phyloP scores from a whole-genome alignment of 2,888 invertebrate species.

The Dryococelus australis region DNA sequence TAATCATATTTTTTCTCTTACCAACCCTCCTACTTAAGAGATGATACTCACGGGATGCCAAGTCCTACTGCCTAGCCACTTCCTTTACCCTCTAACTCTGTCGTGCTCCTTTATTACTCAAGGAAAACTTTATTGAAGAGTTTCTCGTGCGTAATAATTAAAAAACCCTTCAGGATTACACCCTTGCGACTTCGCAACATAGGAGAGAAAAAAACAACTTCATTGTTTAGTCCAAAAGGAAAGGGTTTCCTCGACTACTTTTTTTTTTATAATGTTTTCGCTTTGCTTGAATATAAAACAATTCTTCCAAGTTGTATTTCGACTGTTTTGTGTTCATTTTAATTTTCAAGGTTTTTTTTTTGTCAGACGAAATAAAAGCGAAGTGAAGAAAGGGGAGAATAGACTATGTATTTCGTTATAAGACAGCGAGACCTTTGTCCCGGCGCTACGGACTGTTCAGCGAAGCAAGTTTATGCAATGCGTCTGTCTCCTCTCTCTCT shows the following conservation, averaged over 20 bases:
- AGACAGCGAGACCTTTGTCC: slow-evolving; percentile 19
- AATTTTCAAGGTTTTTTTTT: slow-evolving; percentile 13
- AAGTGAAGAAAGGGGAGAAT: slow-evolving; percentile 21
- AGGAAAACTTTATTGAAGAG: slow-evolving; percentile 25
- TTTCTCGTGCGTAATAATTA: slow-evolving; percentile 23
- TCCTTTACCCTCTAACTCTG: not conserved
- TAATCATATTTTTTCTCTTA: not conserved
- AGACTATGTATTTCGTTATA: slow-evolving; percentile 22
- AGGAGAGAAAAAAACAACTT: slow-evolving; percentile 23
- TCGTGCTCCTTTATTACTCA: slow-evolving; percentile 1
- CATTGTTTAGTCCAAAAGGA: slow-evolving; percentile 22
- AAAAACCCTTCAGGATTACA: slow-evolving; percentile 25
- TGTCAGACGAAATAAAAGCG: slow-evolving; percentile 7
- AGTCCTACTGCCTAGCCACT: not conserved
- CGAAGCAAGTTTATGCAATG: slow-evolving; percentile 1
- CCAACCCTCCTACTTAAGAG: not conserved
- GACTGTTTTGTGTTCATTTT: slow-evolving; percentile 27
- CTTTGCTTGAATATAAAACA: slow-evolving; percentile 29
- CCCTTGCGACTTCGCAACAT: not conserved
- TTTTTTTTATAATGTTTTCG: slow-evolving; percentile 21
- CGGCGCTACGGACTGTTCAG: slow-evolving; percentile 11
- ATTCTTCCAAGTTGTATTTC: slow-evolving; percentile 27
- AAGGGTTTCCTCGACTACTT: slow-evolving; percentile 10
- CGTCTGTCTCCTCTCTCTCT: not conserved
- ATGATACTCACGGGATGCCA: not conserved